Percentiles rank a stretch among this genome's conserved stretches.
These are phyloP conservation scores for Hippocampus abdominalis DNA, from an alignment of 2,113 vertebrate species.

Conservation along the genomic window DNA sequence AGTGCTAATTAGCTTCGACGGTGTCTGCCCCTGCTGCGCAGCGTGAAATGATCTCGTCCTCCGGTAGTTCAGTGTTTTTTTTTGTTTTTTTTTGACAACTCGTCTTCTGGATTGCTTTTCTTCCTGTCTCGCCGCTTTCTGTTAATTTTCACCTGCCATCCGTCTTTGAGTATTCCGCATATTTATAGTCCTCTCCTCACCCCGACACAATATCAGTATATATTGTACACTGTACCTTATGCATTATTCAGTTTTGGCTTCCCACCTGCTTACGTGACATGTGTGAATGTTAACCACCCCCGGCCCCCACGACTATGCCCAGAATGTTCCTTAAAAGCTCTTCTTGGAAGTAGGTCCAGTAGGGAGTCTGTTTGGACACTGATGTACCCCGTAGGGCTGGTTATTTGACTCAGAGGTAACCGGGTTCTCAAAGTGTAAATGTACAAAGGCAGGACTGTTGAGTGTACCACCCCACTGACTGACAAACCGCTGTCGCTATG, in stretches of 20 bases:
- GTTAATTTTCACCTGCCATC: background rate
- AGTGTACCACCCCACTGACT: background rate
- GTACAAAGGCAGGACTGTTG: background rate
- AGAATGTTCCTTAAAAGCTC: background rate
- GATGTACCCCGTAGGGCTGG: background rate
- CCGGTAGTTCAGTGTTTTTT: slow-evolving; percentile 23
- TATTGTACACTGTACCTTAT: background rate
- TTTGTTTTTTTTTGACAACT: slow-evolving; percentile 8
- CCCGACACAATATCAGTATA: background rate
- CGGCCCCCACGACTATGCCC: background rate
- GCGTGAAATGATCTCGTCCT: slow-evolving; percentile 35
- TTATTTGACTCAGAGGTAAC: background rate
- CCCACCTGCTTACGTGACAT: background rate
- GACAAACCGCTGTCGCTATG: background rate
- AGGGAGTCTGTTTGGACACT: background rate
- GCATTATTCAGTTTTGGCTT: slow-evolving; percentile 5
- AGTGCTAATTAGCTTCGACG: slow-evolving; percentile 51
- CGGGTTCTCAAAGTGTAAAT: background rate
- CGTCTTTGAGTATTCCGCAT: background rate
- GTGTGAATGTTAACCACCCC: background rate
- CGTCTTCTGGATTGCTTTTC: background rate
- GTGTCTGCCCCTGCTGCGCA: slow-evolving; percentile 25
- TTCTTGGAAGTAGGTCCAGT: background rate
- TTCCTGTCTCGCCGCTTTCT: background rate
- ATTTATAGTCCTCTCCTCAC: background rate